Percentiles rank a stretch among this genome's conserved stretches.
Evolutionary conservation across 1,140 invertebrate species (phyloP).

Genomic region (Drosophila equinoxialis): DNA sequence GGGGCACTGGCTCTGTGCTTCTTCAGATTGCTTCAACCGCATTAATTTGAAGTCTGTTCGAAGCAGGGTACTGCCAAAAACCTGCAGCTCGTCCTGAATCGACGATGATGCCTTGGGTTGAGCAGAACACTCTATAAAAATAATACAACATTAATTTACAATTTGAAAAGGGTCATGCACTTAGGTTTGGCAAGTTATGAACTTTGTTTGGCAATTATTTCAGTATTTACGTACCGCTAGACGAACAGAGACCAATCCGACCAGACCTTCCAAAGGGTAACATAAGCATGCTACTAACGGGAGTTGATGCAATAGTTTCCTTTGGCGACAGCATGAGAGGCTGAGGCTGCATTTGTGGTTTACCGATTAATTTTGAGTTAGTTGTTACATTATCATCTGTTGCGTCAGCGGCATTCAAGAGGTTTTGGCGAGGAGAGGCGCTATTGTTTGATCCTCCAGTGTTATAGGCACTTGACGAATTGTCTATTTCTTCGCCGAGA

Average conservation of each 20-base stretch:
- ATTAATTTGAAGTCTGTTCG: conserved; percentile 36
- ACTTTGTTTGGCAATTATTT: no score
- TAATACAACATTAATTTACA: not conserved
- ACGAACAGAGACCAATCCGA: conserved; percentile 47
- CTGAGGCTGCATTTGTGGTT: not conserved
- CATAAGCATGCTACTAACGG: conserved; percentile 49
- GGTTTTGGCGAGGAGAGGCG: conserved; percentile 84
- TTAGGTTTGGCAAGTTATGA: no score
- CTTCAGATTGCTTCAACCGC: conserved; percentile 37
- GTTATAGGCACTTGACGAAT: conserved; percentile 90
- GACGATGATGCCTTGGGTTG: not conserved
- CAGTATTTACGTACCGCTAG: conserved; percentile 24
- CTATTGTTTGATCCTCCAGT: conserved; percentile 90
- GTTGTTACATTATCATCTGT: conserved; percentile 1
- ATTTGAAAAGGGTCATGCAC: no score
- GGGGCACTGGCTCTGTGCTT: conserved; percentile 49
- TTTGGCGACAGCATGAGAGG: conserved; percentile 25
- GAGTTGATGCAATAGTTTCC: conserved; percentile 28
- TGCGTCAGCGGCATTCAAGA: conserved; percentile 32
- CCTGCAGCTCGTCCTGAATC: conserved; percentile 23
- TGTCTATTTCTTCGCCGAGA: conserved; percentile 85
- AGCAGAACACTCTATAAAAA: conserved; percentile 9
- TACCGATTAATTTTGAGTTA: not conserved
- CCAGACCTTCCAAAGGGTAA: conserved; percentile 56
- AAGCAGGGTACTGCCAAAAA: not conserved